Base-by-base conservation (phyloP, 2,797 vertebrate genomes). In the Gadopsis bispinosus region DNA sequence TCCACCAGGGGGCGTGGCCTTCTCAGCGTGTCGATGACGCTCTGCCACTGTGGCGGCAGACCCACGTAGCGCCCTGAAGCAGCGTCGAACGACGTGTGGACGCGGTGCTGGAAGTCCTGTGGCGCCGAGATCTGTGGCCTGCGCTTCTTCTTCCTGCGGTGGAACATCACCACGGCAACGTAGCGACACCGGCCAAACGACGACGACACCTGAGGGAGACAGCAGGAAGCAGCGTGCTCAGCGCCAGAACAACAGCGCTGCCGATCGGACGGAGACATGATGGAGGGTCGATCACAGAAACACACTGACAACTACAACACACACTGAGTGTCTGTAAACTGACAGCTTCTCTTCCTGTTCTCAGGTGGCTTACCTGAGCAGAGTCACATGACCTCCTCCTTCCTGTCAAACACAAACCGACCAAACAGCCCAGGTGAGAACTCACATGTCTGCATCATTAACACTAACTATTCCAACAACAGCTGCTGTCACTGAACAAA, bases 11-110 rank as follows among this genome's bases (percentile, higher is more conserved):
- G 97, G 85, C 96, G 97, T 79, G 97, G 97, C 45, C 97, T 96
- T 81, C 92, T 93, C 75, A 97, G 92, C 0, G 95, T 97, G 78
- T 98, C 97, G 14, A 99, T 93, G 66, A 98, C 91, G 31, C 97
- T 98, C 88, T 98, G 97, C 97, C 97, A 99, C 92, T 99, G 97
- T 0, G 95, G 94, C 0, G 97, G 97, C 31, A 98, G 94, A 9
- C 97, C 97, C 73, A 98, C 93, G 20, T 97, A 98, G 69, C 94
- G 96, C 47, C 96, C 96, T 11, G 95, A 94, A 37, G 94, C 92
- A 1, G 91, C 87, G 58, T 98, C 96, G 12, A 96, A 98, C 0
- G 96, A 97, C 0, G 97, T 98, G 87, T 98, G 97, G 60, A 99
- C 97, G 0, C 96, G 95, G 80, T 99, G 97, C 92, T 97, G 95